A percentile compares a stretch with the other conserved stretches of the same genome.
phyloP scores from a whole-genome alignment of 2,888 invertebrate species.

The Lottia gigantea region DNA sequence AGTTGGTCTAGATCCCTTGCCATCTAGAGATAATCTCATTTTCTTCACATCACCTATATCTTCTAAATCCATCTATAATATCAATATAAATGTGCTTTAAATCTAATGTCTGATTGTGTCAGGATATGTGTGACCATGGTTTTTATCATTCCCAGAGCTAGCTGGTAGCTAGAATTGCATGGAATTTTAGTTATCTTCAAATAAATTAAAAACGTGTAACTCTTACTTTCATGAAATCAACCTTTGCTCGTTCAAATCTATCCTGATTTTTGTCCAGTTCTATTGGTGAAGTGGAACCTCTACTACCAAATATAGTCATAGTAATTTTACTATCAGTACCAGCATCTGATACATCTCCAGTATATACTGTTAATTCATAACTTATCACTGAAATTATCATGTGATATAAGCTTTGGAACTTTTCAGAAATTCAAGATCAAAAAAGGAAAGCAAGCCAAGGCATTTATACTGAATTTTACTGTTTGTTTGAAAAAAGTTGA shows the following conservation, averaged over 20 bases:
- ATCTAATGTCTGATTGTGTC: no score
- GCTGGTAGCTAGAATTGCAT: no score
- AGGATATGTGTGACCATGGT: no score
- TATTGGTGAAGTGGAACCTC: constrained; percentile 56
- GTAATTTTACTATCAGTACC: constrained; percentile 64
- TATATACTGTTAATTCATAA: constrained; percentile 63
- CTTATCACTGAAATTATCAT: constrained; percentile 59
- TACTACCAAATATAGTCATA: constrained; percentile 62
- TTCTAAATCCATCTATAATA: constrained; percentile 60
- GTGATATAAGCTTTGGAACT: no score
- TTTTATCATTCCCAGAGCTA: no score
- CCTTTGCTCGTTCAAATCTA: constrained; percentile 64
- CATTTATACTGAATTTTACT: no score
- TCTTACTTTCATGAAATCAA: constrained; percentile 59
- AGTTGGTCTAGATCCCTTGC: constrained; percentile 58
- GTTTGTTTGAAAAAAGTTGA: no score
- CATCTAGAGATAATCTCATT: constrained; percentile 59
- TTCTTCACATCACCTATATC: constrained; percentile 66
- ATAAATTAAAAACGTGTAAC: no score
- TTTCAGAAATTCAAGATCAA: no score
- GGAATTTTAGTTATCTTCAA: no score
- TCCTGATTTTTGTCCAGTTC: constrained; percentile 62
- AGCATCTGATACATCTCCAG: constrained; percentile 62
- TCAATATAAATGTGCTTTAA: no score
- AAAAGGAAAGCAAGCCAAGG: no score